Conservation (phyloP, 2,797 vertebrate genomes). For the Hybognathus amarus region DNA sequence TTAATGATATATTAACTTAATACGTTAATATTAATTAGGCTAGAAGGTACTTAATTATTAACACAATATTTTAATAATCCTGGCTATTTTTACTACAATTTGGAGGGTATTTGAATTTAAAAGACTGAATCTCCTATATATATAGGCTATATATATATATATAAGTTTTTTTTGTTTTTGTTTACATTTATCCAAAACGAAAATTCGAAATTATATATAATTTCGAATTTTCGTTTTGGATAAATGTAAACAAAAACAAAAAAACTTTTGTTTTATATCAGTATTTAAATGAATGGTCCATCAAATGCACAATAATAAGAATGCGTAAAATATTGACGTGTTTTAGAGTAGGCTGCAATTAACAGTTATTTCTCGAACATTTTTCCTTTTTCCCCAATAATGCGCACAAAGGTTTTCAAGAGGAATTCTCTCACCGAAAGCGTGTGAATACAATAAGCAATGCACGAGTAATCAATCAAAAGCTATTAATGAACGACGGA, state of each 20-base stretch:
- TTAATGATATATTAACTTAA: not conserved
- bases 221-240: not conserved
- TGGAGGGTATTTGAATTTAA: not conserved
- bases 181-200: no score
- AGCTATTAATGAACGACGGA: conserved; percentile 51
- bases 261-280: not conserved
- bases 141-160: no score
- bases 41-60: not conserved
- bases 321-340: not conserved
- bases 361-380: not conserved
- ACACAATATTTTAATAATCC: not conserved
- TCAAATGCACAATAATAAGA: conserved; percentile 10
- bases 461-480: conserved; percentile 38
- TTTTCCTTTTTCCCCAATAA: conserved; percentile 7
- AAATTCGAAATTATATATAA: no score
- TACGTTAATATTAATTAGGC: not conserved
- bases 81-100: not conserved
- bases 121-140: not conserved
- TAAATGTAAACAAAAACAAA: not conserved
- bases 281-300: not conserved
- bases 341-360: conserved; percentile 2
- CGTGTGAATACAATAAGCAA: conserved; percentile 25
- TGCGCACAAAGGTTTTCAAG: conserved; percentile 9
- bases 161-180: no score
- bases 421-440: conserved; percentile 16